Base-by-base conservation (phyloP, 1,140 invertebrate species). In the Laodelphax striatellus region DNA sequence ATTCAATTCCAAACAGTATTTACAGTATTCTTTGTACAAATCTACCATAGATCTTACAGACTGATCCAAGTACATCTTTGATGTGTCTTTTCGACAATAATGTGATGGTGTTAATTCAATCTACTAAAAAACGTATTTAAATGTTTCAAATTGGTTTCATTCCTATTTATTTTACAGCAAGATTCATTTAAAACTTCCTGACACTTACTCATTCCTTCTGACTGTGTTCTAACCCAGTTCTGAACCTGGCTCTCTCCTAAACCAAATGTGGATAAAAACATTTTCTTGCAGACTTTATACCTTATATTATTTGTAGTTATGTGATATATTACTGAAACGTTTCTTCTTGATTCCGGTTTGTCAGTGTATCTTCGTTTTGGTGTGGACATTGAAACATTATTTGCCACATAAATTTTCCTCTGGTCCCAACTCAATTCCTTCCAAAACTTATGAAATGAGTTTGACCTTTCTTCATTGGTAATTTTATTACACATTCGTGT, bases 41-140 rank as follows among this genome's bases (percentile, higher is more conserved):
- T 43, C 24, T 31, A 44, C 41, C 56, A 16, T 21, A 24, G n/a
- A 43, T 22, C 61, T 57, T 58, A 53, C 42, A 61, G 19, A 56
- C n/a, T 31, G 60, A 46, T 61, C 60, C 34, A 61, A 14, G 43
- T 56, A 61, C 22, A 61, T 17, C 52, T 61, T 61, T n/a, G 16
- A 28, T 19, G 31, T 56, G 42, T 42, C 31, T n/a, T 57, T 61
- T 52, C 58, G 22, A 42, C 58, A 60, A 42, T 60, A 60, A 42
- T 60, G 58, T 28, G 58, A 61, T 31, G 60, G 60, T 5, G 42
- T 34, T 61, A 55, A 41, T 53, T 53, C 13, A 61, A 22, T 14
- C 17, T 41, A 50, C 56, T 50, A 19, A 61, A 24, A 44, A 61
- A 61, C 14, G 13, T 24, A 19, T 43, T 24, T 14, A 57, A 19